Base-by-base conservation (phyloP, 2,797 vertebrate species). In the Simalia tracyae region DNA sequence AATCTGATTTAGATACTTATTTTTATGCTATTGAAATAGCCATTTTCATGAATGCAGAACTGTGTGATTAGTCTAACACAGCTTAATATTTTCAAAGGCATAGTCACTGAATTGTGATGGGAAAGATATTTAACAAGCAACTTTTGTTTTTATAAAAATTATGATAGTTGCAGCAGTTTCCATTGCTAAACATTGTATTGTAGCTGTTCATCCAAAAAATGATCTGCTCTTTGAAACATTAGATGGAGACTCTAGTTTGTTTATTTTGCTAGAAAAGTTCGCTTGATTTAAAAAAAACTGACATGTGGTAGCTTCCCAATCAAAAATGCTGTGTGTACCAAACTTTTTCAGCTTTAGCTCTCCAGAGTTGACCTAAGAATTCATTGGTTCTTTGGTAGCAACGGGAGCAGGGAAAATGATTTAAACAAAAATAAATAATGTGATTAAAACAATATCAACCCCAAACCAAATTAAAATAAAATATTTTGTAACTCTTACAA, bases 21-120 rank as follows among this genome's bases (percentile, higher is more conserved):
- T 31, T 72, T 63, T 54, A 59, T 86, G 54, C 15, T 81, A 46
- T 60, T 89, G 84, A 93, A 85, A 76, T 64, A 81, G 12, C 60
- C 19, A 42, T 89, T 86, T 89, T 89, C 84, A 89, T 56, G 28
- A 12, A 59, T 93, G 88, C 86, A 89, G 46, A 64, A 28, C 4
- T 15, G 42, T 72, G 81, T 85, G 76, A 61, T 28, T 31, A 85
- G 50, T 36, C 87, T 61, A 84, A 24, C 19, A 54, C 2, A 36
- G 28, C 72, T 9, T 59, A 66, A 11, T 26, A 24, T 86, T 89
- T 89, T 92, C 8, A 86, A 57, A 66, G 15, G 1, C 12, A 2
- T 46, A 90, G 64, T 87, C 85, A 90, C 57, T 90, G 72, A 63
- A 64, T 22, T 19, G 26, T 54, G 28, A 84, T 68, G 9, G 26